phyloP scores from a whole-genome alignment of 2,797 vertebrate species.

The Pipistrellus nathusii region DNA sequence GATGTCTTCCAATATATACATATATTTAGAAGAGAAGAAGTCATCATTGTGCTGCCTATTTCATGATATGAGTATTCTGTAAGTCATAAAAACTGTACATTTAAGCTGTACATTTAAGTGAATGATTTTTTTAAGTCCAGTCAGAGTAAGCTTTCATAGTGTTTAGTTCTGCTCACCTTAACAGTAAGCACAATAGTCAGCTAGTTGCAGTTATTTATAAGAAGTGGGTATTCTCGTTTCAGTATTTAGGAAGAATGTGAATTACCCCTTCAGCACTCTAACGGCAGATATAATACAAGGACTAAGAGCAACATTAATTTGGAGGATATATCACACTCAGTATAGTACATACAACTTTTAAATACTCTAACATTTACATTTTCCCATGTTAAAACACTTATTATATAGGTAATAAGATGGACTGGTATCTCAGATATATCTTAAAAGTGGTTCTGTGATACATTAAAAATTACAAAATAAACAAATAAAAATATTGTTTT shows the following conservation, averaged over 20 bases:
- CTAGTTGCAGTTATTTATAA: neutral
- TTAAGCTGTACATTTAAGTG: neutral
- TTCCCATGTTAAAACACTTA: slow-evolving; percentile 38
- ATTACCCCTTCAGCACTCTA: neutral
- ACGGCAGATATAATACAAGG: neutral
- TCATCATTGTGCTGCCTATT: neutral
- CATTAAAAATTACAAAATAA: neutral
- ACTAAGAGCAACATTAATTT: neutral
- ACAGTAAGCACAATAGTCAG: neutral
- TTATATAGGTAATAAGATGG: slow-evolving; percentile 11
- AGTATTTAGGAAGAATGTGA: slow-evolving; percentile 26
- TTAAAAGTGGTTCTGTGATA: neutral
- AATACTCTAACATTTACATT: neutral
- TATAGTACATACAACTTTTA: slow-evolving; percentile 1
- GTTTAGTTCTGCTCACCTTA: slow-evolving; percentile 12
- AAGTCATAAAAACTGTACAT: slow-evolving; percentile 40
- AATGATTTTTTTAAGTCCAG: slow-evolving; percentile 59
- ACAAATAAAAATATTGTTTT: neutral
- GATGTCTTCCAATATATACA: neutral
- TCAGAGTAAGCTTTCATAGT: neutral
- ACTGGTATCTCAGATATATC: neutral
- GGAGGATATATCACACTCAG: neutral
- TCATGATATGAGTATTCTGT: neutral
- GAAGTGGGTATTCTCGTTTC: slow-evolving; percentile 18
- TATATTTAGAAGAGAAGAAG: neutral